Conservation (phyloP, 2,797 vertebrate species). For the Hipposideros larvatus region DNA sequence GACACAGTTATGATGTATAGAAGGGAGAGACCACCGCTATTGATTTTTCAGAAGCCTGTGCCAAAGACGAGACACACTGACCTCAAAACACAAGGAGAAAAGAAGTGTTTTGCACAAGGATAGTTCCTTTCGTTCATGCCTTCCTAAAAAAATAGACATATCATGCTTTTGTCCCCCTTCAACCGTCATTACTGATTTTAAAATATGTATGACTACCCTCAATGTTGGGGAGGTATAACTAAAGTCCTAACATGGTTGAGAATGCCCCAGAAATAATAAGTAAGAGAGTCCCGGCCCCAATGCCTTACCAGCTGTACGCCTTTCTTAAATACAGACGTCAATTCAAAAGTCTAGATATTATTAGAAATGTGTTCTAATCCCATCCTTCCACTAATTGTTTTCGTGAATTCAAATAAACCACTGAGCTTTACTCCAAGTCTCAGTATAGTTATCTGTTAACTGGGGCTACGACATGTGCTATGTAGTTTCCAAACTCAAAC, state of each 20-base stretch:
- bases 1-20: not conserved
- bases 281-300: not conserved
- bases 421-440: not conserved
- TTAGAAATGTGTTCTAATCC: not conserved
- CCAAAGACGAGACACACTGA: not conserved
- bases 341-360: not conserved
- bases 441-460: not conserved
- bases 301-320: not conserved
- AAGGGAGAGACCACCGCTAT: not conserved
- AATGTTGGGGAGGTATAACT: not conserved
- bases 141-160: not conserved
- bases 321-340: constrained; percentile 1
- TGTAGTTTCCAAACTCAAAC: not conserved
- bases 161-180: not conserved
- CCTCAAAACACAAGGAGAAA: not conserved
- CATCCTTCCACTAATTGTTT: not conserved
- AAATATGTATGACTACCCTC: not conserved
- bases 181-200: not conserved
- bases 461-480: not conserved
- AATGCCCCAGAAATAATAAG: not conserved
- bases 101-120: not conserved
- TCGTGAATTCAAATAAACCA: constrained; percentile 7
- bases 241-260: not conserved
- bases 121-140: not conserved
- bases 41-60: not conserved